Conservation (phyloP, 2,888 invertebrate genomes). For the Imbricaverruca yamaguchii region DNA sequence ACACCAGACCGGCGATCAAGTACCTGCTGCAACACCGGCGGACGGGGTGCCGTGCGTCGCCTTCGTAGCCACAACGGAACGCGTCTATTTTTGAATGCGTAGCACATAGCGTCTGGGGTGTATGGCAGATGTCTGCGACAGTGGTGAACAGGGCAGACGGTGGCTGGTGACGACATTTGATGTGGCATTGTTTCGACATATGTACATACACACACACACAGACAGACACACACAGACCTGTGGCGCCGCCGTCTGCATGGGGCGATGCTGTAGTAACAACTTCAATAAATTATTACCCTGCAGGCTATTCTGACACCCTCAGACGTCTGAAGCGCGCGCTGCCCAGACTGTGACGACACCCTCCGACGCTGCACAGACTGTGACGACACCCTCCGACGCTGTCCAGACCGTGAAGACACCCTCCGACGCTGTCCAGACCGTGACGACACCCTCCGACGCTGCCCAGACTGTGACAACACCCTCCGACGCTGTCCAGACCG, state of each 20-base stretch:
- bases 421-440: too few species aligned
- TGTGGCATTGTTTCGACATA: neutral
- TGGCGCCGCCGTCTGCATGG: neutral
- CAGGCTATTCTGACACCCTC: neutral
- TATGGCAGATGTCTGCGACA: neutral
- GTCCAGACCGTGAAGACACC: too few species aligned
- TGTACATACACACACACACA: neutral
- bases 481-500: too few species aligned
- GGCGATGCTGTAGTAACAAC: neutral
- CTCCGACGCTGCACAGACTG: too few species aligned
- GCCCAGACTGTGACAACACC: too few species aligned
- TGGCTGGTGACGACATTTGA: neutral
- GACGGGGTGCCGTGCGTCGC: neutral
- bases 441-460: too few species aligned
- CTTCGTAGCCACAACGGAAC: neutral
- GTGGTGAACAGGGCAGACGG: neutral
- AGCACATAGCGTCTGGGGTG: neutral
- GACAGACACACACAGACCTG: neutral
- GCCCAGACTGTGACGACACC: too few species aligned
- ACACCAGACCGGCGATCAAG: neutral
- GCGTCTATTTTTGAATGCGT: neutral
- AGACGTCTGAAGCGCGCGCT: too few species aligned
- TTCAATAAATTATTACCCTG: neutral
- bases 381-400: too few species aligned
- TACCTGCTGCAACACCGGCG: neutral